Conservation (phyloP, 2,113 vertebrate genomes). For the Oncorhynchus mykiss region DNA sequence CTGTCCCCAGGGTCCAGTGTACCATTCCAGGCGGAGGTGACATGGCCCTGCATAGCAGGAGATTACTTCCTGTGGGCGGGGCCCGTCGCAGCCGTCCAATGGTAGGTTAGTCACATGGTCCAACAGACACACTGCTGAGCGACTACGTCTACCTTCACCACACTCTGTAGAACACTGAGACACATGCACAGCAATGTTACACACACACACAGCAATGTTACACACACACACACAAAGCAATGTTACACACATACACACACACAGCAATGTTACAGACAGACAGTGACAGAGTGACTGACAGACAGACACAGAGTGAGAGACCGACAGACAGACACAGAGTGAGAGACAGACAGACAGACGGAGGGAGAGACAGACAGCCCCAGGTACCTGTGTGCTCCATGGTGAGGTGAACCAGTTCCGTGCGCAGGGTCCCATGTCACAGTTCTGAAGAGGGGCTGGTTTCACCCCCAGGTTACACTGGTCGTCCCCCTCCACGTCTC, state of each 20-base stretch:
- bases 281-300: not conserved
- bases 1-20: conserved; percentile 88
- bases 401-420: conserved; percentile 93
- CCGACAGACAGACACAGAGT: not conserved
- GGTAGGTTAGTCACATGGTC: conserved; percentile 86
- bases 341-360: not conserved
- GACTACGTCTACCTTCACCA: conserved; percentile 77
- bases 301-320: not conserved
- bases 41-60: conserved; percentile 83
- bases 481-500: conserved; percentile 83
- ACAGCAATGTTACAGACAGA: not conserved
- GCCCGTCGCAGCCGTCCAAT: conserved; percentile 85
- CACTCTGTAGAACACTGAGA: conserved; percentile 88
- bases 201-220: too few relatives aligned
- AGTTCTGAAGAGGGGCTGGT: conserved; percentile 86
- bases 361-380: not conserved
- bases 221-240: too few relatives aligned
- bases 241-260: not conserved
- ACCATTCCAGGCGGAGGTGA: conserved; percentile 83
- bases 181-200: too few relatives aligned
- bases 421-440: conserved; percentile 90
- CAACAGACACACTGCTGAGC: conserved; percentile 83
- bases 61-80: conserved; percentile 74
- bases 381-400: conserved; percentile 85
- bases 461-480: conserved; percentile 92